Evolutionary conservation across 1,140 invertebrate genomes (phyloP).

Genomic region (Calycopis cecrops): DNA sequence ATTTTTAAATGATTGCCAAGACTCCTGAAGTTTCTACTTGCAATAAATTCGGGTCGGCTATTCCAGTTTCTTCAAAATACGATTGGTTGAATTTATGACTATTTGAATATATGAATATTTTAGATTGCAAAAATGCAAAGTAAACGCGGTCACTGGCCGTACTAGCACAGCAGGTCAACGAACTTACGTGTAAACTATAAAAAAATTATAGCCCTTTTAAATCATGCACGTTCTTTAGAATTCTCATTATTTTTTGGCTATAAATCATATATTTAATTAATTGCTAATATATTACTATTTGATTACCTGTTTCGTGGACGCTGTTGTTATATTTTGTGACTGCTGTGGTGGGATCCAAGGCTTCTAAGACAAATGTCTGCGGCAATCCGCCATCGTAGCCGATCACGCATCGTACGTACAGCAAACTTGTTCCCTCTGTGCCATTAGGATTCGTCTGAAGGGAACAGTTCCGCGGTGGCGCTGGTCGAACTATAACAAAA

Average conservation of each 20-base stretch:
- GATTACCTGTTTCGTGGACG: conserved; percentile 62
- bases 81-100: no score
- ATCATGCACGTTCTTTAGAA: no score
- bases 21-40: no score
- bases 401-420: conserved; percentile 84
- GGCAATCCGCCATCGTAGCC: conserved; percentile 91
- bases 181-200: no score
- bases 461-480: conserved; percentile 88
- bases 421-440: conserved; percentile 74
- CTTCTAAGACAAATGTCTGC: conserved; percentile 88
- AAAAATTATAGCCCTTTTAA: background rate
- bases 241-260: no score
- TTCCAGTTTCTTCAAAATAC: no score
- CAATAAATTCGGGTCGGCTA: no score
- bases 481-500: conserved; percentile 81
- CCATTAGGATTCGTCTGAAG: conserved; percentile 82
- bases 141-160: background rate
- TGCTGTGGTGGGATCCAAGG: conserved; percentile 83
- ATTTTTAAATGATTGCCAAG: no score
- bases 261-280: no score
- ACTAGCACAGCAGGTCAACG: no score
- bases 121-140: background rate
- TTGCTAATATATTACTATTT: no score
- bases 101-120: no score
- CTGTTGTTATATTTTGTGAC: conserved; percentile 82